A percentile compares a stretch with the other conserved stretches of the same genome.
Evolutionary conservation across 2,113 vertebrate genomes (phyloP).

Genomic region (Lichenostomus cassidix): DNA sequence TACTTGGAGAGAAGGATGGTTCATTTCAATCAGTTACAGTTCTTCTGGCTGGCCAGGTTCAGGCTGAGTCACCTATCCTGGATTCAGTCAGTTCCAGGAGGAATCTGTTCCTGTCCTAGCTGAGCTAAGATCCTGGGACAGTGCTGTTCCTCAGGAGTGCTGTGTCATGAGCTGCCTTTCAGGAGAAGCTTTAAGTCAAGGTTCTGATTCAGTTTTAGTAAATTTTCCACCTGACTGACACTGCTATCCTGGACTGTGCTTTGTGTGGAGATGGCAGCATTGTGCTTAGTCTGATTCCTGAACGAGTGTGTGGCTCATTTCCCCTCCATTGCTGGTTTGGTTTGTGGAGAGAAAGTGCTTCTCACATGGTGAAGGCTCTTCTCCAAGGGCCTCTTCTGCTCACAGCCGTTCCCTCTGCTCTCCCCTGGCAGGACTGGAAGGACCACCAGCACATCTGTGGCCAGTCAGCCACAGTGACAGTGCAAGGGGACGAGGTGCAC

Average conservation of each 20-base stretch:
- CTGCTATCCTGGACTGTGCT: background rate
- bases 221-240: background rate
- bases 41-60: background rate
- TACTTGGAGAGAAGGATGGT: background rate
- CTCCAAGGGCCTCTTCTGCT: background rate
- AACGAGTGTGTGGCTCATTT: background rate
- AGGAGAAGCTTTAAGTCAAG: background rate
- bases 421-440: conserved; percentile 89
- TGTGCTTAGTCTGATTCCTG: background rate
- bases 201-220: background rate
- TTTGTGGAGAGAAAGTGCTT: background rate
- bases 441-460: conserved; percentile 94
- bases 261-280: background rate
- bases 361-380: background rate
- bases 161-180: background rate
- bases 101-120: background rate
- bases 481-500: conserved; percentile 82
- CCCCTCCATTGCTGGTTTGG: background rate
- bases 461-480: conserved; percentile 74
- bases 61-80: background rate
- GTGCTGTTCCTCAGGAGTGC: fast-evolving
- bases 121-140: background rate
- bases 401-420: background rate
- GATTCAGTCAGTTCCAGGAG: background rate
- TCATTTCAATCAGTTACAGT: background rate